A percentile compares a stretch with the other conserved stretches of the same genome.
phyloP scores from a whole-genome alignment of 2,113 vertebrate genomes.

The Stictonetta naevosa region DNA sequence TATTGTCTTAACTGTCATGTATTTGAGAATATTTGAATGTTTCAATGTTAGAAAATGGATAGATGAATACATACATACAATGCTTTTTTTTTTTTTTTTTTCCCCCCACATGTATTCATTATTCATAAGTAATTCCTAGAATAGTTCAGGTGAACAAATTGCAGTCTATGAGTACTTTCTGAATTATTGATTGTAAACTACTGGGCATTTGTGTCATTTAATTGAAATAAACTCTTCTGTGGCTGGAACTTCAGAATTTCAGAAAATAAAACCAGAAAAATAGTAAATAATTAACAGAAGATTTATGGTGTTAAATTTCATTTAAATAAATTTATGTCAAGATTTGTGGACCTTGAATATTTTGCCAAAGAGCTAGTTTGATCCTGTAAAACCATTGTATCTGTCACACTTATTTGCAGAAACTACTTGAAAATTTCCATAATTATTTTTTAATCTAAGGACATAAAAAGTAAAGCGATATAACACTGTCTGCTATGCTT shows the following conservation, averaged over 20 bases:
- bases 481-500: background rate
- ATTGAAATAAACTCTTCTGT: background rate
- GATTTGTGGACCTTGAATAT: background rate
- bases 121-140: background rate
- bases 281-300: background rate
- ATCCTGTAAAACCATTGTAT: background rate
- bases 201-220: background rate
- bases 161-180: background rate
- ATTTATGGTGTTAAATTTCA: background rate
- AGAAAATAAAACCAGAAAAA: background rate
- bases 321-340: background rate
- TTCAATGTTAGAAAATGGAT: background rate
- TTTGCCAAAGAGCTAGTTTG: background rate
- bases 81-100: background rate
- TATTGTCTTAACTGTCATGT: background rate
- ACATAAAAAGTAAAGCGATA: background rate
- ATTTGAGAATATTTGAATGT: background rate
- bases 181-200: slow-evolving; percentile 5
- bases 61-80: background rate
- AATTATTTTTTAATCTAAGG: background rate
- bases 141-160: background rate
- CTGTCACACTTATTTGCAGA: background rate
- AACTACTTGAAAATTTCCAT: background rate
- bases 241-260: background rate
- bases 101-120: background rate